Base-by-base conservation (phyloP, 2,888 invertebrate species). In the Napeogenes sylphis region DNA sequence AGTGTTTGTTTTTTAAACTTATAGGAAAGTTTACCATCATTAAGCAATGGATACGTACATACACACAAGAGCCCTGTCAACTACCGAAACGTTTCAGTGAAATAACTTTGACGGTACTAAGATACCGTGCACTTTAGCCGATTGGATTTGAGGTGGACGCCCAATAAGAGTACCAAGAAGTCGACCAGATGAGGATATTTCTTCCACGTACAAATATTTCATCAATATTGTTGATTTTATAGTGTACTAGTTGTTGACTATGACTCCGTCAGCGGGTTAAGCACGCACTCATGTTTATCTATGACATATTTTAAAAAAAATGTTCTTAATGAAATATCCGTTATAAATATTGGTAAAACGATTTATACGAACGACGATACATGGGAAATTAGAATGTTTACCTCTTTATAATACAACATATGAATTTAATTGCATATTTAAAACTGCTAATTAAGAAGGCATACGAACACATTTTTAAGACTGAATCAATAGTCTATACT, bases 91-190 rank as follows among this genome's bases (percentile, higher is more conserved):
- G 82, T 86, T 87, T 87, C 84, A 85, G 77, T 80, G 79, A 84
- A 87, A 88, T 85, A 87, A 84, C 81, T 82, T 79, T 74, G 73
- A 75, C 73, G 71, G 64, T 66, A 64, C 65, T 69, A 67, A 66
- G 77, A 77, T 77, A 76, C 79, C 79, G 78, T 78, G 85, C 87
- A 88, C 88, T 88, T 83, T 83, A 81, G 79, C 75, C 82, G 84
- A 90, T 90, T 90, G 87, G 82, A 82, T 87, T 79, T 77, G 75
- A 83, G 84, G 81, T 83, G 82, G 80, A 79, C 81, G 79, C 73
- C 78, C 74, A 76, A 66, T 66, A 66, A 78, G 75, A 78, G 76
- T 75, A 77, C 76, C 71, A 73, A 60, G 65, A 67, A 67, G 62
- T 70, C 6, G 10, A 12, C 51, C 30, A 51, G 51, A 51, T 30